Percentiles rank a stretch among this genome's conserved stretches.
Evolutionary conservation across 2,113 vertebrate genomes (phyloP).

Genomic region (Protobothrops mucrosquamatus): DNA sequence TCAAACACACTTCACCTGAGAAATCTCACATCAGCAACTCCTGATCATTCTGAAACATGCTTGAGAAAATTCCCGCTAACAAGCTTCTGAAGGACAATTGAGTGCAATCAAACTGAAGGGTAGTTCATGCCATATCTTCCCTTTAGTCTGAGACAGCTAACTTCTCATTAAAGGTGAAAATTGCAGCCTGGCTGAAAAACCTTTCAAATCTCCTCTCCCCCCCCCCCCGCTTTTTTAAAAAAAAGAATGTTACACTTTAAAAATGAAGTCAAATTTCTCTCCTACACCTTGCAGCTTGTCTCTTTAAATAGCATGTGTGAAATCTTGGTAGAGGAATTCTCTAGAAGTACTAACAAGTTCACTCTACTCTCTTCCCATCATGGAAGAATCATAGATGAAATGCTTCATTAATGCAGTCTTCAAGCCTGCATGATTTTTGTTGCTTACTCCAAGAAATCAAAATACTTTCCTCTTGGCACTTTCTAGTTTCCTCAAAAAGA

Average conservation of each 20-base stretch:
- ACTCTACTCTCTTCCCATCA: neutral
- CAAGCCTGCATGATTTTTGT: neutral
- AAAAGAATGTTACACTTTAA: constrained; percentile 7
- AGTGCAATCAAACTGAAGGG: constrained; percentile 10
- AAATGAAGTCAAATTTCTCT: neutral
- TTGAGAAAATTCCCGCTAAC: neutral
- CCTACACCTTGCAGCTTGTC: accelerated
- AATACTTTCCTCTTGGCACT: neutral
- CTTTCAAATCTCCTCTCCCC: neutral
- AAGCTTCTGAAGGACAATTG: constrained; percentile 28
- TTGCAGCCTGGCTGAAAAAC: constrained; percentile 1
- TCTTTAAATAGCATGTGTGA: neutral
- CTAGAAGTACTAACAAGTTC: neutral
- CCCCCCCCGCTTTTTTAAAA: neutral
- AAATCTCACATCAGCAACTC: constrained; percentile 28
- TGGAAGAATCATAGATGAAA: neutral
- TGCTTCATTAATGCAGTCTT: neutral
- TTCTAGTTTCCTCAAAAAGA: neutral
- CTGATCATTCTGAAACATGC: constrained; percentile 28
- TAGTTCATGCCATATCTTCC: neutral
- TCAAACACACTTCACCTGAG: constrained; percentile 16
- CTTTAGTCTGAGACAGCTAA: constrained; percentile 9
- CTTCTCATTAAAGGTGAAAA: constrained; percentile 6
- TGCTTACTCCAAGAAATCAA: neutral
- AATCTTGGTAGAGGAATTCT: neutral